These are phyloP conservation scores for Copsychus sechellarum DNA, from an alignment of 2,113 vertebrate genomes.

Conservation along the genomic window DNA sequence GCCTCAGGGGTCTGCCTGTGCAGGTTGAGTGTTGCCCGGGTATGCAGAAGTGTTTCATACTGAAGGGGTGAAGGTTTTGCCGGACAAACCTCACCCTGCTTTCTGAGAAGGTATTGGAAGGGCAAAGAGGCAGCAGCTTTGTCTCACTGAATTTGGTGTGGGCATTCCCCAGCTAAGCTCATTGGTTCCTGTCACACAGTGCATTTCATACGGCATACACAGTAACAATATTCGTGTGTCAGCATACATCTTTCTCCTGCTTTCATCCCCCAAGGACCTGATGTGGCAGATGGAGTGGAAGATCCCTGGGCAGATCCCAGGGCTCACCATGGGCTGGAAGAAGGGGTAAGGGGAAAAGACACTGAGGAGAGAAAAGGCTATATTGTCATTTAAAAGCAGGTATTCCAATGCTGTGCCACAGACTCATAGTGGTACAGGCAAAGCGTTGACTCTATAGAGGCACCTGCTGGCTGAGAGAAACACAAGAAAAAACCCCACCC, in stretches of 20 bases:
- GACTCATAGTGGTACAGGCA: neutral
- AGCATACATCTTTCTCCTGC: neutral
- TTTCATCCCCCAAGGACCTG: neutral
- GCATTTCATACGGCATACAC: neutral
- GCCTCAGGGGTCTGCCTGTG: neutral
- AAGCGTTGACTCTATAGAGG: conserved; percentile 57
- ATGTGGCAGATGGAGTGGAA: neutral
- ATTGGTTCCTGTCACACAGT: neutral
- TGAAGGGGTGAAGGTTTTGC: neutral
- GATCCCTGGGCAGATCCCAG: neutral
- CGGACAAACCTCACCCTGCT: neutral
- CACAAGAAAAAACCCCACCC: neutral
- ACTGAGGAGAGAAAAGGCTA: neutral
- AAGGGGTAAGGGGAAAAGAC: neutral
- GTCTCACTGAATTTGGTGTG: neutral
- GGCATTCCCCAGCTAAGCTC: neutral
- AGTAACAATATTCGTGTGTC: neutral
- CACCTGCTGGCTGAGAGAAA: conserved; percentile 69
- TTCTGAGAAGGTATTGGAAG: neutral
- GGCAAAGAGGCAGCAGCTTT: neutral
- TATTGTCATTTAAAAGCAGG: conserved; percentile 8
- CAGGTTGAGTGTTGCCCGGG: neutral
- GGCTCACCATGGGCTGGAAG: neutral
- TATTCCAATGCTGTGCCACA: conserved; percentile 27
- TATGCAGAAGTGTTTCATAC: neutral